Base-by-base conservation (phyloP, 2,888 invertebrate genomes). In the Sepiola atlantica region DNA sequence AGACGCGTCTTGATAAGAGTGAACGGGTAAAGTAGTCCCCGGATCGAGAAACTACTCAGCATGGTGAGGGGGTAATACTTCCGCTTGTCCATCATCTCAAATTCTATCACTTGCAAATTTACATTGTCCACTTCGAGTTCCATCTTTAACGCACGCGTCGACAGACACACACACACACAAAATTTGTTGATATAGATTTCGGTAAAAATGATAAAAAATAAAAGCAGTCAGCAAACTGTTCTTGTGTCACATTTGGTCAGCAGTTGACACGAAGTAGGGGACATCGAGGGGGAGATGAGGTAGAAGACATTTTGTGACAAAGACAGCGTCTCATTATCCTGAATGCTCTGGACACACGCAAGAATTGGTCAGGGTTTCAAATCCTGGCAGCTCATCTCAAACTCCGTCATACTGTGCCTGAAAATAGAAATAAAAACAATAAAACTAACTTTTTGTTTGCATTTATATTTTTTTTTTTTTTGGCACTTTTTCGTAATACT, bases 21-120 rank as follows among this genome's bases (percentile, higher is more conserved):
- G 95, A 99, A 97, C 0, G 99, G 99, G 97, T 99, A 99, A 0
- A 99, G 98, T 61, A 98, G 98, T 95, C 98, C 98, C 95, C 98
- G 97, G 97, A 98, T 98, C 95, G 98, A 98, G 96, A 99, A 98
- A 93, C 98, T 98, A 97, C 99, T 99, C 28, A 99, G 97, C 98
- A 99, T 98, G 94, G 99, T 99, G 94, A 99, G 97, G 0, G 99
- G 99, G 97, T 99, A 99, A 97, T 99, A 99, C 97, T 99, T 99
- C 93, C 98, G 98, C 97, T 99, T 99, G 97, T 99, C 98, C 99
- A 99, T 98, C 99, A 99, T 99, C 95, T 99, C 98, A 98, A 99
- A 99, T 97, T 99, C 99, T 95, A 99, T 99, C 16, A 98, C 99
- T 90, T 96, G 95, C 32, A 92, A n/a, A 92, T 92, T 92, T 20